Conservation (phyloP, 1,140 invertebrate species). For the Zaprionus davidi region DNA sequence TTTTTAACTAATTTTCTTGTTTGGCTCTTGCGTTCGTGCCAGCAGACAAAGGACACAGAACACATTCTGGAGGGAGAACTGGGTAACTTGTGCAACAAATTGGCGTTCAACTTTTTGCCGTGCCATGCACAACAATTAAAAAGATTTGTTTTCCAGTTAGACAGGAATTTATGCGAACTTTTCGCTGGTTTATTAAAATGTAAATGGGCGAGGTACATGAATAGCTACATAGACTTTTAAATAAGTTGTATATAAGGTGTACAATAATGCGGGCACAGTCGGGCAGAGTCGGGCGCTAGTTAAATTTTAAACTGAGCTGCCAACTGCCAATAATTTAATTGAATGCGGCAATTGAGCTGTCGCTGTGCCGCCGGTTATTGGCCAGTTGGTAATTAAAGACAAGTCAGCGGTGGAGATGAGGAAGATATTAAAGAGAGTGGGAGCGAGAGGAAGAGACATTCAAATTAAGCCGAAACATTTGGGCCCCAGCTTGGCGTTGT, state of each 20-base stretch:
- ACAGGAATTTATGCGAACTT: constrained; percentile 45
- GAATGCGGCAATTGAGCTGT: constrained; percentile 44
- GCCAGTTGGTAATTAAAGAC: constrained; percentile 55
- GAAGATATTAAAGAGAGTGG: too few species aligned
- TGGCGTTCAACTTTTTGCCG: constrained; percentile 59
- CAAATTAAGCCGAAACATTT: constrained; percentile 79
- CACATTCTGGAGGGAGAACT: background rate
- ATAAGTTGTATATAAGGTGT: background rate
- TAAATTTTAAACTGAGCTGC: constrained; percentile 52
- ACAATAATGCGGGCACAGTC: background rate
- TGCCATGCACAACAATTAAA: constrained; percentile 66
- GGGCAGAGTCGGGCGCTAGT: constrained; percentile 2
- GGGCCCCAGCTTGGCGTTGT: constrained; percentile 43
- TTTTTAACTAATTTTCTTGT: constrained; percentile 78
- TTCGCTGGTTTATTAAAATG: constrained; percentile 26
- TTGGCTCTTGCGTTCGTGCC: constrained; percentile 48
- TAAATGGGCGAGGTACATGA: constrained; percentile 12
- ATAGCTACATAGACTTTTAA: background rate
- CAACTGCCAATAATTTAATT: constrained; percentile 56
- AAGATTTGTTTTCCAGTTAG: constrained; percentile 64
- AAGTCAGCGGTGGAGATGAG: constrained; percentile 34
- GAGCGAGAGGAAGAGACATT: constrained; percentile 28
- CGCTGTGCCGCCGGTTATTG: constrained; percentile 39
- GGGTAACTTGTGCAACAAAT: constrained; percentile 64
- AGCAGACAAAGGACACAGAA: constrained; percentile 21